Evolutionary conservation across 2,797 vertebrate species (phyloP), one percentile per base, ranked within the genome.

Genomic region (Hyperoplus lanceolatus): DNA sequence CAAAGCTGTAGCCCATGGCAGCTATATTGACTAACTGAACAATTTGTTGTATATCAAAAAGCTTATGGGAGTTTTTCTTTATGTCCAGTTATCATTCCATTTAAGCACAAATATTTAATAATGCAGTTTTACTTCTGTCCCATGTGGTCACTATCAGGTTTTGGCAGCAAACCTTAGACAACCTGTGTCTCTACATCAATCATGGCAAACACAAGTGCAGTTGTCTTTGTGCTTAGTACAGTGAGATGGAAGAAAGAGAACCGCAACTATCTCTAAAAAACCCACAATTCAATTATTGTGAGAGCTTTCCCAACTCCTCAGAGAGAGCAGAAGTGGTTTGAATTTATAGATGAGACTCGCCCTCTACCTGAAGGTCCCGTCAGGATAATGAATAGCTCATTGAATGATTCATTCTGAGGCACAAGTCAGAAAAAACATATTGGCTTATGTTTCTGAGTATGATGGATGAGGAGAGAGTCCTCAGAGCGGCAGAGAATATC

Each of bases 391-490:
- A 90, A 87, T 75, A 58, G 65, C 80, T 72, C 59, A 55, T 73
- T 90, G 92, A 92, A 90, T 91, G 89, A 92, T 91, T 92, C 89
- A 91, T 91, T 46, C 71, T 72, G 65, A 82, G 82, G 65, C 86
- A 79, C 62, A 60, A 86, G 76, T 89, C 79, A 87, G 29, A 29
- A 29, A 81, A 89, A 91, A 85, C 78, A 84, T 62, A 83, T 29
- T 29, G 87, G 80, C 77, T 88, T 84, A 80, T 85, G 76, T 75
- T 87, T 88, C 48, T 48, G 71, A 79, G 63, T 73, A 76, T 91
- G 90, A 92, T 89, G 81, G 87, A 93, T 89, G 87, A 88, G 73
- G 36, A 70, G 36, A 73, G 74, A 48, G 73, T 57, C 57, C n/a
- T 80, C 60, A 18, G 58, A 2, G 45, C 73, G 66, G 58, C 29